phyloP scores from a whole-genome alignment of 2,113 vertebrate species.

The Crypturellus undulatus region DNA sequence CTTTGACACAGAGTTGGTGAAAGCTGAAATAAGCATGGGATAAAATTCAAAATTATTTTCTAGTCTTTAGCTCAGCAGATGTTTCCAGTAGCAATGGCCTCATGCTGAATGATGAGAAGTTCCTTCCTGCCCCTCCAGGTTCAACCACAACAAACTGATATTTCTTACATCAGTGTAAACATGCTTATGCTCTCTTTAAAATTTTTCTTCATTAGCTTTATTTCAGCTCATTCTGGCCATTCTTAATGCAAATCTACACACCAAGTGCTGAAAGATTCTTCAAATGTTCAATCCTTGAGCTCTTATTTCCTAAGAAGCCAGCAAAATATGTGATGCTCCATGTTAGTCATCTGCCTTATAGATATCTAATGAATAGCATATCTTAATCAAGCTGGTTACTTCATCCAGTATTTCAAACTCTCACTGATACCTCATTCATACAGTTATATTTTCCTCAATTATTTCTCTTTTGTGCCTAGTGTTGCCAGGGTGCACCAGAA shows the following conservation, averaged over 20 bases:
- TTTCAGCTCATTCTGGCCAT: not conserved
- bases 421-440: not conserved
- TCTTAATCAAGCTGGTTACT: not conserved
- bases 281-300: not conserved
- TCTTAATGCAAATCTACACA: not conserved
- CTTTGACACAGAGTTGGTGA: not conserved
- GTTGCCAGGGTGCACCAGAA: not conserved
- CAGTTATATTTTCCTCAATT: accelerated
- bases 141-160: not conserved
- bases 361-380: not conserved
- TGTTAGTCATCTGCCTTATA: not conserved
- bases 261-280: not conserved
- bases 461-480: not conserved
- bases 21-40: not conserved
- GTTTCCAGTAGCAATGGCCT: not conserved
- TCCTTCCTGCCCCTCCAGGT: not conserved
- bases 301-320: not conserved
- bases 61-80: not conserved
- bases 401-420: not conserved
- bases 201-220: not conserved
- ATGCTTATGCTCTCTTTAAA: not conserved
- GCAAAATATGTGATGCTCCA: not conserved
- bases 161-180: not conserved
- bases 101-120: not conserved
- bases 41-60: not conserved